Conservation (phyloP, 2,113 vertebrate species). For the Semnornis frantzii region DNA sequence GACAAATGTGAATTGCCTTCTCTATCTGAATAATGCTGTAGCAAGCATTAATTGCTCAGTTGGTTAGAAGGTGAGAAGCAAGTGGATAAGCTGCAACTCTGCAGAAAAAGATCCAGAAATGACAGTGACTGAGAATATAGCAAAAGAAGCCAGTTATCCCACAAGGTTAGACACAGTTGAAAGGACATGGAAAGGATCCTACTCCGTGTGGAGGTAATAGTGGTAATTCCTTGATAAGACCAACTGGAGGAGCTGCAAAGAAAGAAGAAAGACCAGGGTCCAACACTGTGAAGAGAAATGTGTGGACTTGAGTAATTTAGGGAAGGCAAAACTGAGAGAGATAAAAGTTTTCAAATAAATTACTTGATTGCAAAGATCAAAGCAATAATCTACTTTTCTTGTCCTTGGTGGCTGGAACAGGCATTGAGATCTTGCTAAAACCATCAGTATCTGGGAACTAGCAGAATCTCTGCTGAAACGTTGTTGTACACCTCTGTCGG, state of each 20-base stretch:
- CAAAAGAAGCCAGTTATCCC: neutral
- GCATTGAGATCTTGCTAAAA: neutral
- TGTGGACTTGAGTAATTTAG: neutral
- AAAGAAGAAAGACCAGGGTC: neutral
- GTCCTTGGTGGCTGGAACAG: fast-evolving
- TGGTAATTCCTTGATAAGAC: neutral
- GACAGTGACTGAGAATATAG: neutral
- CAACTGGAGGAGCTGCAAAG: neutral
- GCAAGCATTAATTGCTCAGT: neutral
- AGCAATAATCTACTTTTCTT: neutral
- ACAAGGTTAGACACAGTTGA: neutral
- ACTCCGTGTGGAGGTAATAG: neutral
- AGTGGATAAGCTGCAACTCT: neutral
- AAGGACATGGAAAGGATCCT: neutral
- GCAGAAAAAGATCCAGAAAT: neutral
- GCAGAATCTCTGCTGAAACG: neutral
- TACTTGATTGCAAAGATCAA: neutral
- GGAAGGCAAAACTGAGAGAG: neutral
- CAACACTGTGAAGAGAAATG: neutral
- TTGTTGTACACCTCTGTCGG: fast-evolving
- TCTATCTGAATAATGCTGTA: neutral
- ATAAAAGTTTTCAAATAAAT: neutral
- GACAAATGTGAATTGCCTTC: neutral
- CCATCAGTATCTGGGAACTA: neutral
- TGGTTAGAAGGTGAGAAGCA: neutral